Evolutionary conservation across 1,140 invertebrate genomes (phyloP), one percentile per base, ranked within the genome.

Genomic region (Bombus superbus): DNA sequence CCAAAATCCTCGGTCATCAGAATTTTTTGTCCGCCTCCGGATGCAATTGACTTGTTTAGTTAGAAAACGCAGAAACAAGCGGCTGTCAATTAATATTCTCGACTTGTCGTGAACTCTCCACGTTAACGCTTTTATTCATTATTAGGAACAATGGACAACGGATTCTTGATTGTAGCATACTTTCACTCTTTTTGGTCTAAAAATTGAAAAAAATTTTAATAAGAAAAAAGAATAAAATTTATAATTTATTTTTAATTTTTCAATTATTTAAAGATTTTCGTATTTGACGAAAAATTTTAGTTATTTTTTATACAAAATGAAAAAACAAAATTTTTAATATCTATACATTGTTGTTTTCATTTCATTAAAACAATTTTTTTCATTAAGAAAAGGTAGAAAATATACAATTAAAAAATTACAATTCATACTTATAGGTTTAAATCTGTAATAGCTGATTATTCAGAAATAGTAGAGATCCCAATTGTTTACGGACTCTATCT

Each of bases 61-160:
- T 38, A 71, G 66, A 38, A 32, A 68, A 40, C 40, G 18, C 68
- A 40, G 35, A 28, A 53, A 72, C n/a, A 11, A 38, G 22, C 28
- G 57, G n/a, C 44, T 25, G 40, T 53, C 42, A 25, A 77, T 77
- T 28, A 72, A 47, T 11, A 1, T 35, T 47, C 35, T 38, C 32
- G 22, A 71, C 10, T 44, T 42, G 40, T 57, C 28, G 64, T 15
- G n/a, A 53, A 68, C 35, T 40, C 40, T 35, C 66, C 25, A 28
- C 11, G 8, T 69, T 69, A 53, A 35, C 35, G 35, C 32, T 71
- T 71, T n/a, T 44, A 71, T 53, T 28, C 44, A 22, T 25, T 32
- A 69, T 75, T 76, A 83, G 81, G 81, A 83, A 77, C 81, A 83
- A 83, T 38, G 62, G 62, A 10, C 18, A 81, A 81, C 59, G 44